Evolutionary conservation across 37 sponge, comb jelly and placozoan species (phyloP), one percentile per base, ranked within the genome.

Genomic region (Beroe ovata): DNA sequence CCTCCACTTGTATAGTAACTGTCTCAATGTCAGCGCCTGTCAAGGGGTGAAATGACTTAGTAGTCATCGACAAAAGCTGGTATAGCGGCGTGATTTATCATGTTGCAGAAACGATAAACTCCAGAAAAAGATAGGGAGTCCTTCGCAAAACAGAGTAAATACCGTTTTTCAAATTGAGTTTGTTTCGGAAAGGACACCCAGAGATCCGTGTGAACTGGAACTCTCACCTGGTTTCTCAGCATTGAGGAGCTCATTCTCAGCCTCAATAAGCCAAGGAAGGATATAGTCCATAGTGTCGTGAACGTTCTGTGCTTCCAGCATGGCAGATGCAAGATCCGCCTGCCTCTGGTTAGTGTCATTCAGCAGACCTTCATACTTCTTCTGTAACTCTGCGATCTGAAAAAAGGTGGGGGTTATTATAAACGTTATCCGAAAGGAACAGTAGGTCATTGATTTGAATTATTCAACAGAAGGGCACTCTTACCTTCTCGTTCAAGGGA

Each of bases 21-120:
- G 84, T 77, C 47, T 77, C 84, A 21, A 77, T 21, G 54, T 77
- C 84, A 37, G 84, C 84, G 33, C 69, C 69, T 66, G 69, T n/a
- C n/a, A n/a, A n/a, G n/a, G n/a, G n/a, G n/a, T n/a, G n/a, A n/a
- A n/a, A n/a, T n/a, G n/a, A n/a, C n/a, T n/a, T n/a, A n/a, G n/a
- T n/a, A n/a, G n/a, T n/a, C n/a, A n/a, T n/a, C n/a, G n/a, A n/a
- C n/a, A n/a, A n/a, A n/a, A n/a, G n/a, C n/a, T n/a, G n/a, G n/a
- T n/a, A n/a, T n/a, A n/a, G n/a, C n/a, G n/a, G n/a, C n/a, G n/a
- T n/a, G n/a, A n/a, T n/a, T n/a, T n/a, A n/a, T n/a, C n/a, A n/a
- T n/a, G n/a, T n/a, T n/a, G n/a, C n/a, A n/a, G n/a, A n/a, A n/a
- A n/a, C n/a, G n/a, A n/a, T n/a, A n/a, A n/a, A n/a, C n/a, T n/a